phyloP scores from a whole-genome alignment of 2,888 invertebrate genomes.

The Cantharis flavilabris region DNA sequence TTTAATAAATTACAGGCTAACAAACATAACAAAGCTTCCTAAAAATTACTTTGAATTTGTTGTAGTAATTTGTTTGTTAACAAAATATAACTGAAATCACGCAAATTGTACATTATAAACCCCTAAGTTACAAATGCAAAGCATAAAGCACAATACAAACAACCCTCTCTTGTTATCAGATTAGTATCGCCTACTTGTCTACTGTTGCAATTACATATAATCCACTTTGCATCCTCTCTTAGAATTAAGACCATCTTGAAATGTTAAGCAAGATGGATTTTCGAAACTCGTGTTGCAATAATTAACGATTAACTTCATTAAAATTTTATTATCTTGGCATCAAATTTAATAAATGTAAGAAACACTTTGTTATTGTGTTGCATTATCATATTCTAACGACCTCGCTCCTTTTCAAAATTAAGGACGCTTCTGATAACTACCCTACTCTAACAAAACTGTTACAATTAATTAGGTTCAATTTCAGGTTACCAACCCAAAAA shows the following conservation, averaged over 20 bases:
- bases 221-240: constrained; percentile 1
- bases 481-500: too few species aligned
- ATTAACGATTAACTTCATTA: background rate
- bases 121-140: constrained; percentile 21
- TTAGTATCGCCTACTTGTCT: constrained; percentile 1
- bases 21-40: background rate
- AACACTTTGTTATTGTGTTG: background rate
- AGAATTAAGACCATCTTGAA: background rate
- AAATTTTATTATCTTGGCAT: background rate
- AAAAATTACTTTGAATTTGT: background rate
- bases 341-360: background rate
- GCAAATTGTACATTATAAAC: constrained; percentile 25
- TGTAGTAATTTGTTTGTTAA: background rate
- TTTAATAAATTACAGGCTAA: background rate
- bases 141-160: constrained; percentile 22
- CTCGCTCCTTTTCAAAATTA: background rate
- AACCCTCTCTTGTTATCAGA: constrained; percentile 24
- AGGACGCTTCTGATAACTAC: too few species aligned
- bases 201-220: background rate
- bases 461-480: too few species aligned
- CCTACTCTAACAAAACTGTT: too few species aligned
- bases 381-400: background rate
- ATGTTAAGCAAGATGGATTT: background rate
- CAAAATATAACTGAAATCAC: constrained; percentile 11
- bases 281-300: background rate